Base-by-base conservation (phyloP, 1,140 invertebrate species). In the Antheraea pernyi region DNA sequence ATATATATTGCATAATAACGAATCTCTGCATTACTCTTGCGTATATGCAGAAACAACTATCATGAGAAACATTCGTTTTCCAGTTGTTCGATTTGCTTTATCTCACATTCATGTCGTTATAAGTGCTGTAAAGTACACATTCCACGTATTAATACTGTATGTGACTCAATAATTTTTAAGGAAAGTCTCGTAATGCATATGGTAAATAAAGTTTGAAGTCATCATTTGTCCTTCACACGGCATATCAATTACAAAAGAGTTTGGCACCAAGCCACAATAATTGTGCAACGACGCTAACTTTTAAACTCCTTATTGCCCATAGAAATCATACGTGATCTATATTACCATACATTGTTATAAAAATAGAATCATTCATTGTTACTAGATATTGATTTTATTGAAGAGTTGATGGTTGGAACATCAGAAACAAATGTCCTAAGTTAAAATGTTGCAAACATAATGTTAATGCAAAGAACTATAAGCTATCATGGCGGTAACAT, bases 321-420 rank as follows among this genome's bases (percentile, higher is more conserved):
- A 53, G 46, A 53, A 53, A 53, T 18, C 42, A 65, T n/a, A 65
- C 37, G 39, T 48, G 42, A 65, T 13, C 53, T 59, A 37, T 39
- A 67, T 59, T 67, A 36, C 59, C 30, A 39, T 39, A 42, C 37
- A 42, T 19, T 37, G 37, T 62, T 42, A 68, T 68, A 68, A 61
- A 68, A 68, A 68, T 61, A 68, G 67, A 68, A 42, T 30, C 22
- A 11, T 37, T 61, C 37, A 60, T 68, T 68, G 59, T 68, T 22
- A 42, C 58, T 53, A 53, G 11, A 13, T 68, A 68, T 68, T 62
- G 67, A 61, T 68, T 59, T 67, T 67, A 67, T 67, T 67, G 65
- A 59, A 53, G 16, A 59, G 7, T 59, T 67, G 48, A 67, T 59
- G 16, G 19, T 19, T 13, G 22, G 65, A 67, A 53, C 16, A 6